phyloP scores from a whole-genome alignment of 2,888 invertebrate genomes.

The Zeuzera pyrina region DNA sequence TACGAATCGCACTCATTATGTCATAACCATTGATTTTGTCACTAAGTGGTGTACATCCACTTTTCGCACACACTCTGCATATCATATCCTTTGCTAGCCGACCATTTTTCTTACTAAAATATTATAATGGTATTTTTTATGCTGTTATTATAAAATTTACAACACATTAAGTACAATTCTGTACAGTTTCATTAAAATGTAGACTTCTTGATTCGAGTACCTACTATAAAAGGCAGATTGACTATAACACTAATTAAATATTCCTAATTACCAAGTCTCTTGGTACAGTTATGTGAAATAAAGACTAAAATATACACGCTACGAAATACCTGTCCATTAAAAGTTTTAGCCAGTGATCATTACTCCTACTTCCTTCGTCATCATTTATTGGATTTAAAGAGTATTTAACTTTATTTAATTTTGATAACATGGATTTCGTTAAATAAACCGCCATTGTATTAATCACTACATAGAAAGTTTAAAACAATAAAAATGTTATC shows the following conservation, averaged over 20 bases:
- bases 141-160: constrained; percentile 1
- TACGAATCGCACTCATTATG: constrained; percentile 48
- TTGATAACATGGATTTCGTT: constrained; percentile 53
- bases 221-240: too few relatives aligned
- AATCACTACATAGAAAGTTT: constrained; percentile 1
- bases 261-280: background rate
- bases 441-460: constrained; percentile 50
- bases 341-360: constrained; percentile 55
- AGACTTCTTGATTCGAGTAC: too few relatives aligned
- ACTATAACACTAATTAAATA: background rate
- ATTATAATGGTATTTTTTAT: background rate
- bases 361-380: constrained; percentile 22
- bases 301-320: too few relatives aligned
- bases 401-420: constrained; percentile 42
- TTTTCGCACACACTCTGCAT: constrained; percentile 55
- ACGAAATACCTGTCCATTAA: constrained; percentile 32
- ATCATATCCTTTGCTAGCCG: constrained; percentile 46
- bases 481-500: constrained; percentile 1
- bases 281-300: background rate
- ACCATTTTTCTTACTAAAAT: constrained; percentile 35
- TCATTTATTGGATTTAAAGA: constrained; percentile 25
- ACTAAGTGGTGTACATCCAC: constrained; percentile 45
- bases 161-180: constrained; percentile 2
- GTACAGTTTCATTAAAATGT: background rate
- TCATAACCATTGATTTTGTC: constrained; percentile 48